Evolutionary conservation across 1,140 invertebrate species (phyloP).

Genomic region (Tetraneura akinire): DNA sequence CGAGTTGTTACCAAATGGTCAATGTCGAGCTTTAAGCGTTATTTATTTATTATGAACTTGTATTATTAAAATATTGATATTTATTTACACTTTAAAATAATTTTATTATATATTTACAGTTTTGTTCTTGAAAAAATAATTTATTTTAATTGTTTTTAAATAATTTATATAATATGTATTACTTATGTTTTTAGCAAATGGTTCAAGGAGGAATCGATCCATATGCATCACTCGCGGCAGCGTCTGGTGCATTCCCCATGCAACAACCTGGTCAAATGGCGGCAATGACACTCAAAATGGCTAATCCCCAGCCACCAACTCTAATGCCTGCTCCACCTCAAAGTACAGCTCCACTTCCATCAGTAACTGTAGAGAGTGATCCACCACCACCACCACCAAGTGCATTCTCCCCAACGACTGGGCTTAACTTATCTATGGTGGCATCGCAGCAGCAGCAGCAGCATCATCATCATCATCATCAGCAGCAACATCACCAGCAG

Average conservation of each 20-base stretch:
- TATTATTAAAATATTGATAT: too few species aligned
- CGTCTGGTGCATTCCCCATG: constrained; percentile 74
- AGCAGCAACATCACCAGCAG: background rate
- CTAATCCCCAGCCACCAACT: constrained; percentile 61
- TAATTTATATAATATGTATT: constrained; percentile 50
- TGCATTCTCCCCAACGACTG: constrained; percentile 57
- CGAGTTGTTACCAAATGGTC: too few species aligned
- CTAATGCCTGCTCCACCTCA: constrained; percentile 59
- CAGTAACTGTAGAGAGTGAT: constrained; percentile 60
- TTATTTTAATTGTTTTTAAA: too few species aligned
- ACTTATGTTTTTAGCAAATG: constrained; percentile 81
- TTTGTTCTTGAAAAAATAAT: too few species aligned
- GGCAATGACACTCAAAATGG: constrained; percentile 60
- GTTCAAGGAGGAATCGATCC: constrained; percentile 88
- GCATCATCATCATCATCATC: too few species aligned
- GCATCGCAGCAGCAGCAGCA: constrained; percentile 57
- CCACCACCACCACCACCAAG: constrained; percentile 59
- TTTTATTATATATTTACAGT: too few species aligned
- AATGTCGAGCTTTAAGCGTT: too few species aligned
- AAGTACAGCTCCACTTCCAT: constrained; percentile 59
- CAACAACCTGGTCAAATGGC: constrained; percentile 65
- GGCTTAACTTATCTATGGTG: constrained; percentile 61
- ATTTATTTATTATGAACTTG: too few species aligned
- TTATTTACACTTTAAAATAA: too few species aligned
- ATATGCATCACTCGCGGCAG: constrained; percentile 74